Evolutionary conservation across 2,888 invertebrate species (phyloP).

Genomic region (Drosophila antonietae): DNA sequence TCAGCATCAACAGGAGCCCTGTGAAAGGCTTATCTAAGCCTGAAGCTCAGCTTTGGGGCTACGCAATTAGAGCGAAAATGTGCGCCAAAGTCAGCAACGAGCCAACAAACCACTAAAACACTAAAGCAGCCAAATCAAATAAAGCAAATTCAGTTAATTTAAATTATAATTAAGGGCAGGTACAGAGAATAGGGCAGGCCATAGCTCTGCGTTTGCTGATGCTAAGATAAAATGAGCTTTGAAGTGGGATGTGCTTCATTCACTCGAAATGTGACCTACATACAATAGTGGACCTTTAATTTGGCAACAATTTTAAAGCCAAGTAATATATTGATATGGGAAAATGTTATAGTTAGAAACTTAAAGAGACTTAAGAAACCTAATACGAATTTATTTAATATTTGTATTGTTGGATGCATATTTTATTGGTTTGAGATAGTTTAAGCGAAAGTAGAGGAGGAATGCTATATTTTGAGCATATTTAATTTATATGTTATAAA

Average conservation of each 20-base stretch:
- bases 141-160: constrained; percentile 74
- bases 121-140: constrained; percentile 71
- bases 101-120: constrained; percentile 52
- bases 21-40: constrained; percentile 59
- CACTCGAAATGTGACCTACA: constrained; percentile 8
- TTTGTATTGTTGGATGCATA: too few species aligned
- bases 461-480: too few species aligned
- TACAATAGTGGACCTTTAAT: neutral
- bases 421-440: too few species aligned
- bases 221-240: constrained; percentile 50
- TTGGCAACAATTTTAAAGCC: neutral
- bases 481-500: too few species aligned
- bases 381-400: too few species aligned
- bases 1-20: constrained; percentile 3
- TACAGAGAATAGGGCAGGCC: neutral
- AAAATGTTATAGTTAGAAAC: neutral
- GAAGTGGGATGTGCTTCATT: constrained; percentile 23
- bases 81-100: constrained; percentile 50
- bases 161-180: constrained; percentile 69
- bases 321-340: neutral
- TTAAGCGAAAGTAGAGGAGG: too few species aligned
- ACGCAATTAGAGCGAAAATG: constrained; percentile 70
- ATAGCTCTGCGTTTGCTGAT: constrained; percentile 28
- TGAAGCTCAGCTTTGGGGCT: constrained; percentile 38
- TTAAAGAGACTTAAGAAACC: too few species aligned